Conservation (phyloP, 53 echinoderm and acorn worm genomes). For the Actinopyga echinites region DNA sequence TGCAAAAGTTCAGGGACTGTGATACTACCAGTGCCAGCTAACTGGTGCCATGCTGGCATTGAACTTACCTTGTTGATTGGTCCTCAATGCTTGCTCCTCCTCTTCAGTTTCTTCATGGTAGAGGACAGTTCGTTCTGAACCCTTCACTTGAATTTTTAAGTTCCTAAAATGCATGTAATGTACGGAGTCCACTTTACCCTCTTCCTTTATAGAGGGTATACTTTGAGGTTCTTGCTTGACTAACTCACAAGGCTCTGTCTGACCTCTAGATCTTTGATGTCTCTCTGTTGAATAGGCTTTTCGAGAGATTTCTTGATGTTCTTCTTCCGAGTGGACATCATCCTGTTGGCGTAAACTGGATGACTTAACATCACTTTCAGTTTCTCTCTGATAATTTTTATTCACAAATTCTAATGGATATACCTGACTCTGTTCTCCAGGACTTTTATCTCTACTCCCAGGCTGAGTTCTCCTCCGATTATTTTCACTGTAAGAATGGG, state of each 20-base stretch:
- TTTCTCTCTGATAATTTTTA: conserved; percentile 7
- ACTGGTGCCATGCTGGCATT: no score
- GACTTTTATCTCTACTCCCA: not conserved
- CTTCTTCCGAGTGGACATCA: not conserved
- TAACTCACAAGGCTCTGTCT: not conserved
- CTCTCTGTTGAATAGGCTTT: conserved; percentile 49
- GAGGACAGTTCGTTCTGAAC: conserved; percentile 39
- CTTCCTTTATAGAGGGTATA: no score
- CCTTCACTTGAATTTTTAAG: conserved; percentile 43
- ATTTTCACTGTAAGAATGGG: not conserved
- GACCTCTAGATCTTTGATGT: conserved; percentile 19
- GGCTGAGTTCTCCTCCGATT: not conserved
- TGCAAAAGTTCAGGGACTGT: no score
- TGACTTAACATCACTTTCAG: not conserved
- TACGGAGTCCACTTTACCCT: not conserved
- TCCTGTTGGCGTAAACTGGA: not conserved
- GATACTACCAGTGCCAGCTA: no score
- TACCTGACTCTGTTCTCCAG: not conserved
- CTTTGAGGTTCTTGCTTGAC: not conserved
- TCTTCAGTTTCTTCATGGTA: not conserved
- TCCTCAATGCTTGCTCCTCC: not conserved
- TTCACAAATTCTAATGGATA: conserved; percentile 36
- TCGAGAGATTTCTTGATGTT: not conserved
- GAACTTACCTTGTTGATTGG: no score
- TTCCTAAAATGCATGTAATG: conserved; percentile 7